These are phyloP conservation scores for Thaumetopoea pityocampa DNA, from an alignment of 1,140 invertebrate species.

Conservation along the genomic window DNA sequence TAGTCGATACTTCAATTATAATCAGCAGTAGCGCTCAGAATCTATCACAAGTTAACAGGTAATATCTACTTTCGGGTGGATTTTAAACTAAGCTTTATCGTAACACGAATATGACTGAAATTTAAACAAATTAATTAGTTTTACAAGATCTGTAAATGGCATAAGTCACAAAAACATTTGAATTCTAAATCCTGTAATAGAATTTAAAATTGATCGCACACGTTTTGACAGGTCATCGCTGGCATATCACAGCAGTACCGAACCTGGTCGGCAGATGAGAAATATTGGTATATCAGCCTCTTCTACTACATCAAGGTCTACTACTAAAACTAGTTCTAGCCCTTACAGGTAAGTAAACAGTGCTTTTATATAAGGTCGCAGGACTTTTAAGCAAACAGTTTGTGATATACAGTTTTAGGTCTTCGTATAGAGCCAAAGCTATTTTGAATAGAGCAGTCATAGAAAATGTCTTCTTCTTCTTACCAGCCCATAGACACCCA, in stretches of 20 bases:
- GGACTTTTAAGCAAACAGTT: too few species aligned
- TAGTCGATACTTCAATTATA: slow-evolving; percentile 84
- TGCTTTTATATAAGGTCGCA: too few species aligned
- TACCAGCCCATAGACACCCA: too few species aligned
- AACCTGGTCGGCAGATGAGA: slow-evolving; percentile 69
- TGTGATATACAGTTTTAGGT: too few species aligned
- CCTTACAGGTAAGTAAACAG: slow-evolving; percentile 86
- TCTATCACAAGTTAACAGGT: slow-evolving; percentile 78
- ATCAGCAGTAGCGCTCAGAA: slow-evolving; percentile 85
- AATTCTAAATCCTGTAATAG: too few species aligned
- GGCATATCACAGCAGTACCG: slow-evolving; percentile 84
- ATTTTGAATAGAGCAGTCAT: too few species aligned
- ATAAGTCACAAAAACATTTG: too few species aligned
- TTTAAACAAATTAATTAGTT: too few species aligned
- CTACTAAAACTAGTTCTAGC: slow-evolving; percentile 95
- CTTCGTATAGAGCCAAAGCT: too few species aligned
- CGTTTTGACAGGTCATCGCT: slow-evolving; percentile 82
- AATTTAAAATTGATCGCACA: too few species aligned
- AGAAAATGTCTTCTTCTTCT: too few species aligned
- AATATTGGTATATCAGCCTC: slow-evolving; percentile 97
- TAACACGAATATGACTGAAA: background rate
- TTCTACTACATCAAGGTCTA: slow-evolving; percentile 94
- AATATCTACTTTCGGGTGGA: slow-evolving; percentile 26
- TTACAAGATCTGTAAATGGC: too few species aligned
- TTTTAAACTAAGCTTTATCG: background rate